phyloP scores from a whole-genome alignment of 2,888 invertebrate species.

The Nomada lathburiana region DNA sequence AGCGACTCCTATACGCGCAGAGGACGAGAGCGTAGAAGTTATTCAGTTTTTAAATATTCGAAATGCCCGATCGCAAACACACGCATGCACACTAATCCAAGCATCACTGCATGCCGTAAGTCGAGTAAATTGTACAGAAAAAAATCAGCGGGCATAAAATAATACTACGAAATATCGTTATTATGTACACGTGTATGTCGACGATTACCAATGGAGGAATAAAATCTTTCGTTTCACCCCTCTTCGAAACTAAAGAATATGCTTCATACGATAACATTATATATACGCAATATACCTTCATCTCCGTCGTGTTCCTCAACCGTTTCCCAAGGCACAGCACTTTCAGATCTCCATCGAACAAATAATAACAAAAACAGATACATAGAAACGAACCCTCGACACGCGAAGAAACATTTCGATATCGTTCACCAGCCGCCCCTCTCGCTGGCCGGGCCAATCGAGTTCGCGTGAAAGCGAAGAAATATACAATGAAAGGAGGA shows the following conservation, averaged over 20 bases:
- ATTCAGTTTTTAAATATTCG: not conserved
- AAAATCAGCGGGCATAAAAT: not conserved
- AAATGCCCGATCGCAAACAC: no score
- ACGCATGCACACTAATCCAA: not conserved
- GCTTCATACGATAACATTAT: no score
- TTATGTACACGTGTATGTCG: no score
- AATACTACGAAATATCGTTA: no score
- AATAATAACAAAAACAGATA: not conserved
- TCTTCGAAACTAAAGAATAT: no score
- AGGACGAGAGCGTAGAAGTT: not conserved
- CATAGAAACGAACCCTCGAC: not conserved
- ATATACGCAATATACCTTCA: no score
- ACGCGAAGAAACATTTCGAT: slow-evolving; percentile 4
- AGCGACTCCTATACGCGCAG: not conserved
- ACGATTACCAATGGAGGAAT: no score
- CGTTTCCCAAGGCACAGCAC: not conserved
- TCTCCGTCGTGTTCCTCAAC: no score
- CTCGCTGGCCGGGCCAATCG: not conserved
- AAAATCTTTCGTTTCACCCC: no score
- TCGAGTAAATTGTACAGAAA: not conserved
- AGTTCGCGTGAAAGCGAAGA: not conserved
- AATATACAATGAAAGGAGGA: slow-evolving; percentile 7
- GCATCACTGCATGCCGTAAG: not conserved
- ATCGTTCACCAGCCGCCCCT: slow-evolving; percentile 18
- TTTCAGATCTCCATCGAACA: no score